Percentiles rank a stretch among this genome's conserved stretches.
Conservation (phyloP, 2,113 vertebrate species). For the Microtus ochrogaster region DNA sequence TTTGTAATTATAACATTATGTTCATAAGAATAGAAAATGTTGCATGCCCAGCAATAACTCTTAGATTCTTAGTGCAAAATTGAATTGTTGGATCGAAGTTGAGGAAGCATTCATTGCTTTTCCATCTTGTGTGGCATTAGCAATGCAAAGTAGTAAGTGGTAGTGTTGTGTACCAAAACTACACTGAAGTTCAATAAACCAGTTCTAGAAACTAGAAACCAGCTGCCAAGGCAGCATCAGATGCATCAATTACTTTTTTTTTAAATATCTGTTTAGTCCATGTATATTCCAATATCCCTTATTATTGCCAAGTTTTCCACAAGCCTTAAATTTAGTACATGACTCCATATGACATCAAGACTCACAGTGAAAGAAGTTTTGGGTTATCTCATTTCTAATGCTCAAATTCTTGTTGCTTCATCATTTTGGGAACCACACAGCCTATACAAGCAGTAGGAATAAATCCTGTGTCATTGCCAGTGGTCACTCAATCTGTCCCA, state of each 20-base stretch:
- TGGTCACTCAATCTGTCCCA: too few relatives aligned
- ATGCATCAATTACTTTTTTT: not conserved
- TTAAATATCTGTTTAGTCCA: not conserved
- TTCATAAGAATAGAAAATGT: not conserved
- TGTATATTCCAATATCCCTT: not conserved
- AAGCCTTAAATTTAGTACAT: not conserved
- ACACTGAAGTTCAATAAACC: not conserved
- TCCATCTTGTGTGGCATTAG: not conserved
- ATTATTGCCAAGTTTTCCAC: not conserved
- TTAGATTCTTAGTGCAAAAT: not conserved
- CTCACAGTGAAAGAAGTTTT: not conserved
- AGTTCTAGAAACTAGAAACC: not conserved
- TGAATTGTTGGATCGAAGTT: not conserved
- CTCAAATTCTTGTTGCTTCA: not conserved
- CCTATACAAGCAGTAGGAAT: too few relatives aligned
- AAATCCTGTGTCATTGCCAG: too few relatives aligned
- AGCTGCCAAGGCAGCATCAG: accelerated
- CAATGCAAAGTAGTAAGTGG: not conserved
- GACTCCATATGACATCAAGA: not conserved
- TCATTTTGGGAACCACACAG: not conserved
- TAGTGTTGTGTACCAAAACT: not conserved
- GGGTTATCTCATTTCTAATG: not conserved
- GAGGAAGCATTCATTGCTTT: not conserved
- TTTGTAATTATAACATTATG: not conserved
- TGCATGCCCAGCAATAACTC: not conserved